A percentile compares a stretch with the other conserved stretches of the same genome.
These are phyloP conservation scores for Microctenopoma steveboyesi DNA, from an alignment of 2,797 vertebrate genomes.

Conservation along the genomic window DNA sequence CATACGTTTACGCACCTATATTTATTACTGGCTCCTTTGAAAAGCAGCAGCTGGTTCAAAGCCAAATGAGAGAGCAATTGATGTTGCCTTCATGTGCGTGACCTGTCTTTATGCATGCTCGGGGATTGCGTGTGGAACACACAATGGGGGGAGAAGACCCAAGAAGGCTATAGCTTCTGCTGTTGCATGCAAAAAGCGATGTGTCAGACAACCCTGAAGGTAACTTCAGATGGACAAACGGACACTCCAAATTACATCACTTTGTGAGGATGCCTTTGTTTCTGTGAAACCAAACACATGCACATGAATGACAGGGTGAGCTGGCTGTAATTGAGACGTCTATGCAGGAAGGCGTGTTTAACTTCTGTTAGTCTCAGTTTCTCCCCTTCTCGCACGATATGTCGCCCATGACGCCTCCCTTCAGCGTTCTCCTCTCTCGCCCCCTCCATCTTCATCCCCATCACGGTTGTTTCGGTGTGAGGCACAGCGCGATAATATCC, in stretches of 20 bases:
- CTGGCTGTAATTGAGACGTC: slow-evolving; percentile 76
- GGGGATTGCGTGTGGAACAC: slow-evolving; percentile 59
- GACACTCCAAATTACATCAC: slow-evolving; percentile 68
- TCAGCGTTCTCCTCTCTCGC: slow-evolving; percentile 29
- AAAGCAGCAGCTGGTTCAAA: slow-evolving; percentile 52
- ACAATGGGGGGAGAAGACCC: slow-evolving; percentile 53
- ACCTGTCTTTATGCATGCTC: slow-evolving; percentile 57
- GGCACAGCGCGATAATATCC: slow-evolving; percentile 69
- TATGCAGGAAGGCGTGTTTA: slow-evolving; percentile 62
- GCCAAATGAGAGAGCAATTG: slow-evolving; percentile 32
- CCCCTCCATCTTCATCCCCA: slow-evolving; percentile 49
- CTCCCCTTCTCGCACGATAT: slow-evolving; percentile 76
- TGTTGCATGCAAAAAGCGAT: slow-evolving; percentile 89
- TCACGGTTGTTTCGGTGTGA: slow-evolving; percentile 60
- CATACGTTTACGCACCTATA: slow-evolving; percentile 39
- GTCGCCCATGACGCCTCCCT: slow-evolving; percentile 55
- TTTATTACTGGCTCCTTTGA: slow-evolving; percentile 48
- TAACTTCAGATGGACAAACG: slow-evolving; percentile 74
- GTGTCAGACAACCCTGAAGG: slow-evolving; percentile 88
- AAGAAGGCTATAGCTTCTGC: slow-evolving; percentile 55
- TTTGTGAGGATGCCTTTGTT: slow-evolving; percentile 71
- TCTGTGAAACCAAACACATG: slow-evolving; percentile 76
- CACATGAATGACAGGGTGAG: slow-evolving; percentile 67
- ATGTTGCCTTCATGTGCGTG: slow-evolving; percentile 66
- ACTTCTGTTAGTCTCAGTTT: slow-evolving; percentile 72